Base-by-base conservation (phyloP, 2,888 invertebrate species). In the Aspidiotus destructor region DNA sequence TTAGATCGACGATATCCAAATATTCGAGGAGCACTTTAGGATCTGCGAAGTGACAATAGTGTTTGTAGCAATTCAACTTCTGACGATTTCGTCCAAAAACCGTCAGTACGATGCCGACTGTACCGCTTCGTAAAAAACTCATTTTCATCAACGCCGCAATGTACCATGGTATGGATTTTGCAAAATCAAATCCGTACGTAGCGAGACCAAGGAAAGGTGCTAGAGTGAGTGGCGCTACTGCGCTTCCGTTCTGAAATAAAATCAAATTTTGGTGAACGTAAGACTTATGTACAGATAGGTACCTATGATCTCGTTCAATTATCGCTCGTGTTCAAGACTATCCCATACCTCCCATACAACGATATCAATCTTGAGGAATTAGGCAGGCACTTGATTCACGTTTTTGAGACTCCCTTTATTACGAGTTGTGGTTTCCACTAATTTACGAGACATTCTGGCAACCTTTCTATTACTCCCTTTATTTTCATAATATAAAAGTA, bases 121-220 rank as follows among this genome's bases (percentile, higher is more conserved):
- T 83, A 0, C 85, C 85, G 72, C 85, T 83, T 17, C 86, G 80
- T 72, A 86, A 81, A 76, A 84, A 86, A 40, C 85, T 86, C 7
- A 81, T 80, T 75, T 84, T 84, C 83, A 86, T 85, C 6, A 85
- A 72, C 7, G 83, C 76, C 75, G 83, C 81, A 83, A 86, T 84
- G 17, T 81, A 73, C 7, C 80, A 76, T 0, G 85, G 82, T 69
- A 86, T 85, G 71, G 82, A 78, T 55, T 81, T 80, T 0, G 86
- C 85, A 77, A 86, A 86, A 76, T 86, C 86, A 72, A 86, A 86
- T 0, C 86, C 86, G 76, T 86, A 86, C 70, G 85, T 82, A 0
- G 84, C 86, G 15, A 86, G 76, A 1, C 86, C 86, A 68, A 86
- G 81, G 73, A 85, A 83, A 0, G 85, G 85, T 0, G 86, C 86